Percentiles rank a stretch among this genome's conserved stretches.
Conservation (phyloP, 2,113 vertebrate species). For the Cisticola juncidis region DNA sequence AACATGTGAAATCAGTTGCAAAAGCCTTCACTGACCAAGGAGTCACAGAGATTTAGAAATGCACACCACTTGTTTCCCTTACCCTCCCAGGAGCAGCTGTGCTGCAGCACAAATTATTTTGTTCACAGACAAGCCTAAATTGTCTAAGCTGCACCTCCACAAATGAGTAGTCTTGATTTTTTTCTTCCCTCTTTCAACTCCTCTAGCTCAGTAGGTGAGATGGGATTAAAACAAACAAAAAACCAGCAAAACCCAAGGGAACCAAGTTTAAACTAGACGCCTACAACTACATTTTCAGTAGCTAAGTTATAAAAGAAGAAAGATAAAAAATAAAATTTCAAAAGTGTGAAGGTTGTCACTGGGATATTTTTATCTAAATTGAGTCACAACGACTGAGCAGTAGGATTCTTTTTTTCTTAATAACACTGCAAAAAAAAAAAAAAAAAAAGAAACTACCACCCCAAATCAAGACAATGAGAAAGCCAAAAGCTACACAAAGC, state of each 20-base stretch:
- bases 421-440: neutral
- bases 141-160: neutral
- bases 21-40: neutral
- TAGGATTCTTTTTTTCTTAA: neutral
- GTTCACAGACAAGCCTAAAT: neutral
- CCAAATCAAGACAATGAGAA: neutral
- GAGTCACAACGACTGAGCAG: slow-evolving; percentile 43
- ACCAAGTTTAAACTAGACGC: slow-evolving; percentile 24
- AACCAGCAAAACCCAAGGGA: neutral
- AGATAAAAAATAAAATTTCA: slow-evolving; percentile 37
- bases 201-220: slow-evolving; percentile 5
- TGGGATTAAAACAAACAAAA: slow-evolving; percentile 27
- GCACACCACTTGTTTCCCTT: neutral
- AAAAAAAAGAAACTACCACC: neutral
- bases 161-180: neutral
- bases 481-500: neutral
- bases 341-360: slow-evolving; percentile 23
- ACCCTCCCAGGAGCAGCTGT: neutral
- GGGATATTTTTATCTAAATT: slow-evolving; percentile 53
- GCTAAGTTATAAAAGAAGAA: slow-evolving; percentile 26
- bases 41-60: neutral
- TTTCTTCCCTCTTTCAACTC: neutral
- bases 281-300: slow-evolving; percentile 34
- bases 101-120: neutral
- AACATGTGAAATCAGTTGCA: neutral